Conservation (phyloP, 2,113 vertebrate species). For the Urocitellus parryii region DNA sequence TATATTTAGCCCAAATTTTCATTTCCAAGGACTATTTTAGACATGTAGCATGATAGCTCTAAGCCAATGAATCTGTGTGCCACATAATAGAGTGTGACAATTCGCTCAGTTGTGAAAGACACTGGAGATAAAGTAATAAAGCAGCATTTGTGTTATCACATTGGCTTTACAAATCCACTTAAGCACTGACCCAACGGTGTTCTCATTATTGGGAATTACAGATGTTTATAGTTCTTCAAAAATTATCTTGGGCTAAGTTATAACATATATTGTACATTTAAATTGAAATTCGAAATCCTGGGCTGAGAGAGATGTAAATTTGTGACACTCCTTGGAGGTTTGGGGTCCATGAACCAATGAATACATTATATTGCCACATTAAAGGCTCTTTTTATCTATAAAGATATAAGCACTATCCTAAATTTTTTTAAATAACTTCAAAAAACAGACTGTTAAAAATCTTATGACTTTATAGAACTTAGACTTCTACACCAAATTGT, state of each 20-base stretch:
- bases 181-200: conserved; percentile 9
- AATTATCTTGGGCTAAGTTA: background rate
- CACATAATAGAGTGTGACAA: conserved; percentile 79
- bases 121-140: conserved; percentile 65
- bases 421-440: conserved; percentile 76
- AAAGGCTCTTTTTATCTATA: conserved; percentile 64
- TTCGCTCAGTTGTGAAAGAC: conserved; percentile 78
- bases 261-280: conserved; percentile 18
- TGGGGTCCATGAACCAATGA: conserved; percentile 74
- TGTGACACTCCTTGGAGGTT: conserved; percentile 69
- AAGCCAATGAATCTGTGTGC: conserved; percentile 71
- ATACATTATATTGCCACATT: conserved; percentile 70
- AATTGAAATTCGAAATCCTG: conserved; percentile 70
- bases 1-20: conserved; percentile 78
- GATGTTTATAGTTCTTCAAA: conserved; percentile 63
- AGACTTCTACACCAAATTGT: conserved; percentile 38
- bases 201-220: conserved; percentile 47
- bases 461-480: conserved; percentile 63
- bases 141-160: conserved; percentile 53
- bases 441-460: conserved; percentile 61
- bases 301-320: conserved; percentile 58
- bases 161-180: conserved; percentile 54
- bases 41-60: conserved; percentile 54
- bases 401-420: conserved; percentile 51
- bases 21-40: conserved; percentile 70